Evolutionary conservation across 2,113 vertebrate genomes (phyloP).

Genomic region (Zapus hudsonius): DNA sequence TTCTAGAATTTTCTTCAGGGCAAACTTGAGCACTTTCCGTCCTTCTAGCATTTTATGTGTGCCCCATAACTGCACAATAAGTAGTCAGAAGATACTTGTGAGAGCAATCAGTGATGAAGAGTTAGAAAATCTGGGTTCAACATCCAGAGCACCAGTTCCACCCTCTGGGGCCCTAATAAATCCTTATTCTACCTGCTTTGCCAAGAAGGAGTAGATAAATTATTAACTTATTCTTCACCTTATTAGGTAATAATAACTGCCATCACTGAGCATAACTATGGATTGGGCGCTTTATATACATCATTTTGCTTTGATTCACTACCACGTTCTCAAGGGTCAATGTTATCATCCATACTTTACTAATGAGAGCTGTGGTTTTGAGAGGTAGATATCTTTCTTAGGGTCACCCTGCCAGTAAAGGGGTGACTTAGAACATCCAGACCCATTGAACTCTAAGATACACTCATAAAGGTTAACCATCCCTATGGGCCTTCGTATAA

Average conservation of each 20-base stretch:
- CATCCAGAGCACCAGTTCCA: background rate
- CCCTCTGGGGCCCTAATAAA: background rate
- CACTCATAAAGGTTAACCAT: background rate
- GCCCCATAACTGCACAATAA: background rate
- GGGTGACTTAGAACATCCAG: background rate
- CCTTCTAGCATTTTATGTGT: background rate
- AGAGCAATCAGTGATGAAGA: background rate
- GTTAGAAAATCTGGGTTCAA: slow-evolving; percentile 26
- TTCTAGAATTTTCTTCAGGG: background rate
- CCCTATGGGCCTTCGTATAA: background rate
- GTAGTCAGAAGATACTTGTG: background rate
- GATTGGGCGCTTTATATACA: background rate
- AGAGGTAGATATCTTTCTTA: background rate
- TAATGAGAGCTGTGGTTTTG: background rate
- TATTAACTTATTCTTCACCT: background rate
- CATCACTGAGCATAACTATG: background rate
- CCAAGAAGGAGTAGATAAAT: background rate
- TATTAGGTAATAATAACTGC: background rate
- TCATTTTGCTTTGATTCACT: slow-evolving; percentile 41
- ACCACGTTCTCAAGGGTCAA: background rate
- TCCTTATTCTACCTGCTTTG: slow-evolving; percentile 21
- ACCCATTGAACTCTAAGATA: background rate
- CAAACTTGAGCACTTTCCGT: background rate
- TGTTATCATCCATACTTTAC: background rate
- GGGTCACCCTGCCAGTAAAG: background rate